Evolutionary conservation across 2,888 invertebrate species (phyloP).

Genomic region (Balanococcus diminutus): DNA sequence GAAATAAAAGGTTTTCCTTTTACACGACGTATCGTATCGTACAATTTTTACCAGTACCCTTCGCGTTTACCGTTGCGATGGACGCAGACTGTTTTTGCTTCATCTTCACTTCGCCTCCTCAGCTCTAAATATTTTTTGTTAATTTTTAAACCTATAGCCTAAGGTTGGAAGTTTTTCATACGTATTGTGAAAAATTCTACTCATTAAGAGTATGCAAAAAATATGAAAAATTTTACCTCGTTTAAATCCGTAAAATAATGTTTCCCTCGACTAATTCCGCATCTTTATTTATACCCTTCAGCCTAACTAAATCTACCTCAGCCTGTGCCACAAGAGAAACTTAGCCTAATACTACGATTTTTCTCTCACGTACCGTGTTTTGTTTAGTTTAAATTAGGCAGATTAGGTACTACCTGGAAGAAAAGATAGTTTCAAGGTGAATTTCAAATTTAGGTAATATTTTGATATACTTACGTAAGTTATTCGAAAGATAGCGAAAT

Average conservation of each 20-base stretch:
- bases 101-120: neutral
- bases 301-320: neutral
- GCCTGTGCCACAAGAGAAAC: too few species aligned
- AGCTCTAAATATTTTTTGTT: neutral
- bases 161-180: neutral
- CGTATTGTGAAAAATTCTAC: neutral
- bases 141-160: neutral
- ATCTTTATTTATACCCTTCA: neutral
- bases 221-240: neutral
- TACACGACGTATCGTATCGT: neutral
- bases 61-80: neutral
- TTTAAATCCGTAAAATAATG: conserved; percentile 4
- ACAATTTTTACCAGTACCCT: neutral
- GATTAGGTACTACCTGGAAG: neutral
- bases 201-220: neutral
- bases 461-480: too few species aligned
- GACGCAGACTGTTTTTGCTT: neutral
- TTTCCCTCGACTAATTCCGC: neutral
- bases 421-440: neutral
- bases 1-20: conserved; percentile 9
- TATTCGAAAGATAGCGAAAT: neutral
- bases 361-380: neutral
- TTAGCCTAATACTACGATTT: neutral
- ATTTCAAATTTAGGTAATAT: neutral
- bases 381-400: conserved; percentile 26